phyloP scores from a whole-genome alignment of 1,140 invertebrate species.

The Campoletis sonorensis region DNA sequence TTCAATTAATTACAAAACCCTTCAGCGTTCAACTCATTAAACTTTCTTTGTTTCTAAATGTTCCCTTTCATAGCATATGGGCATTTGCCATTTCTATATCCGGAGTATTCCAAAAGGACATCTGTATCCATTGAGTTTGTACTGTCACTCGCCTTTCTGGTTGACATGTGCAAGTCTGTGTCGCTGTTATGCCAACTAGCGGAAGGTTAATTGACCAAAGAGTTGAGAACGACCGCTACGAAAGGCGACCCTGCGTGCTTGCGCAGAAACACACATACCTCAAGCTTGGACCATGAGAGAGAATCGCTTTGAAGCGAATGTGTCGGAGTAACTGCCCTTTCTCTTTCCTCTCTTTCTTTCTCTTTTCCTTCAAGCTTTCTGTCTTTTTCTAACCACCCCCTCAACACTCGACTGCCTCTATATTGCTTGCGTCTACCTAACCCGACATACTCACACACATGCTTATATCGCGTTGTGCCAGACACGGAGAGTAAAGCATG shows the following conservation, averaged over 20 bases:
- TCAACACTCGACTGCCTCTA: conserved; percentile 34
- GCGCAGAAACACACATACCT: neutral
- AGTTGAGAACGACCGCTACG: conserved; percentile 23
- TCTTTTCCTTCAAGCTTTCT: conserved; percentile 29
- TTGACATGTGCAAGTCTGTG: neutral
- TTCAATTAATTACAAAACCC: conserved; percentile 29
- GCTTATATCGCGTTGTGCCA: neutral
- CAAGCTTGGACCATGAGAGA: conserved; percentile 9
- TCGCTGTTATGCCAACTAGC: conserved; percentile 12
- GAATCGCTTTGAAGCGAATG: conserved; percentile 45
- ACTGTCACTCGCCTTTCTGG: neutral
- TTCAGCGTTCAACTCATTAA: conserved; percentile 16
- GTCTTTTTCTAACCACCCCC: conserved; percentile 26
- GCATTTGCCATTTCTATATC: conserved; percentile 19
- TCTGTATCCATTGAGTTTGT: neutral
- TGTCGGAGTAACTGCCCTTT: conserved; percentile 8
- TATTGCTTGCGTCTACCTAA: conserved; percentile 1
- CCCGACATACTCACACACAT: neutral
- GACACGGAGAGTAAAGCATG: conserved; percentile 1
- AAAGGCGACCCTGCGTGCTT: conserved; percentile 14
- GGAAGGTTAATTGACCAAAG: conserved; percentile 48
- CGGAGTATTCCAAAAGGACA: conserved; percentile 3
- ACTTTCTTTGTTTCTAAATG: conserved; percentile 37
- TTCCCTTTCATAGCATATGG: neutral
- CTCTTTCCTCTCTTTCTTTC: conserved; percentile 22